These are phyloP conservation scores for Bombus affinis DNA, from an alignment of 1,140 invertebrate genomes.

Conservation along the genomic window DNA sequence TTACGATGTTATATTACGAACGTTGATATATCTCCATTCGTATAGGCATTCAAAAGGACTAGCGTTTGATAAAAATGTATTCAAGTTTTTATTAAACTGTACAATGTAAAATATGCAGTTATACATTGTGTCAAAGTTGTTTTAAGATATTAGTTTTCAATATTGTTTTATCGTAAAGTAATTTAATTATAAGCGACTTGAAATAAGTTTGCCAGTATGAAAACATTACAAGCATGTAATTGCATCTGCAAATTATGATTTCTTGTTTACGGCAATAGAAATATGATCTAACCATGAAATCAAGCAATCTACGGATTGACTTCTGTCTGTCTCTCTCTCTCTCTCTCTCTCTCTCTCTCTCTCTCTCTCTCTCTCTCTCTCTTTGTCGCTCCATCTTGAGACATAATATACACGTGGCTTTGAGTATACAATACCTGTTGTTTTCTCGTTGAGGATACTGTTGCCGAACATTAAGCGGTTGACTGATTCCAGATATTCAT, in stretches of 20 bases:
- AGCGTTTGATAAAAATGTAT: not conserved
- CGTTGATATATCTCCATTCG: not conserved
- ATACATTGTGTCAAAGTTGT: not conserved
- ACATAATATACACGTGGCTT: slow-evolving; percentile 8
- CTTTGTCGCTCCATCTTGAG: not conserved
- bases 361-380: not conserved
- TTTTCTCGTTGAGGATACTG: slow-evolving; percentile 1
- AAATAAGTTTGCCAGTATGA: too few relatives aligned
- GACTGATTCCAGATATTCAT: not conserved
- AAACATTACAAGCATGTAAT: not conserved
- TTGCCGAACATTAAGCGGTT: not conserved
- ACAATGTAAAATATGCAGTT: not conserved
- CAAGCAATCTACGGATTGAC: not conserved
- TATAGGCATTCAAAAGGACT: not conserved
- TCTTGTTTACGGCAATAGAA: not conserved
- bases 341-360: too few relatives aligned
- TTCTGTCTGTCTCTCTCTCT: too few relatives aligned
- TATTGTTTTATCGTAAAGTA: not conserved
- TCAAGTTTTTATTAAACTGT: not conserved
- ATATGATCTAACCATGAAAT: not conserved
- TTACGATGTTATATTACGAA: not conserved
- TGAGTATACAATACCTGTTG: not conserved
- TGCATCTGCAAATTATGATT: not conserved
- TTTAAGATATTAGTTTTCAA: not conserved
- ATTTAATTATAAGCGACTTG: too few relatives aligned